Conservation (phyloP, 2,113 vertebrate genomes). For the Bos taurus region DNA sequence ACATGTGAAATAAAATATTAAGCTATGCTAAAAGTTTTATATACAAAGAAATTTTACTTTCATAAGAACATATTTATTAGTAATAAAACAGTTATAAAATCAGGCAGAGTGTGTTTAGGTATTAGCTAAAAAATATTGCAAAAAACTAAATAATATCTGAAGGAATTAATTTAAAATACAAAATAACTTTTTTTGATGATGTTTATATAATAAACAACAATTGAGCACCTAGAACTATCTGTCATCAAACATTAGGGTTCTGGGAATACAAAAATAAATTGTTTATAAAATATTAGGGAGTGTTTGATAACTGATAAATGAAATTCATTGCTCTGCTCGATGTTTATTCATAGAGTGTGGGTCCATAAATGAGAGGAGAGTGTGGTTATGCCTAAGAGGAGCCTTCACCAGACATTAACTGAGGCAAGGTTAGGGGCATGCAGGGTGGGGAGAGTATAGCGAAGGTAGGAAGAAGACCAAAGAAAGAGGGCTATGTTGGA, state of each 20-base stretch:
- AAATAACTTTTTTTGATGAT: neutral
- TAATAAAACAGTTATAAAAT: neutral
- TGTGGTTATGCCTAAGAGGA: neutral
- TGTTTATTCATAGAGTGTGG: neutral
- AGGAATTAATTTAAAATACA: neutral
- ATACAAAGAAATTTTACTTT: neutral
- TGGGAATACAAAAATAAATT: neutral
- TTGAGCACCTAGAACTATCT: neutral
- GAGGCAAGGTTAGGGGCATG: neutral
- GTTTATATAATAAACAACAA: neutral
- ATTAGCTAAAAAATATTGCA: neutral
- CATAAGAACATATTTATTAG: neutral
- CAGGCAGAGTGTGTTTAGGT: neutral
- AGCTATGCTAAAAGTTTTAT: neutral
- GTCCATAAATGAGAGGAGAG: neutral
- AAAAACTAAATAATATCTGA: neutral
- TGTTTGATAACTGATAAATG: neutral
- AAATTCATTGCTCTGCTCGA: neutral
- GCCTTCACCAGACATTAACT: neutral
- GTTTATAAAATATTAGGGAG: neutral
- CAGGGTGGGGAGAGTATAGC: rapidly evolving
- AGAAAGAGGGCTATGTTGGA: neutral
- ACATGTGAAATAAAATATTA: neutral
- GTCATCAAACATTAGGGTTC: neutral
- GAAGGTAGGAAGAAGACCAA: neutral